Base-by-base conservation (phyloP, 1,140 invertebrate species). In the Lordiphosa stackelbergi region DNA sequence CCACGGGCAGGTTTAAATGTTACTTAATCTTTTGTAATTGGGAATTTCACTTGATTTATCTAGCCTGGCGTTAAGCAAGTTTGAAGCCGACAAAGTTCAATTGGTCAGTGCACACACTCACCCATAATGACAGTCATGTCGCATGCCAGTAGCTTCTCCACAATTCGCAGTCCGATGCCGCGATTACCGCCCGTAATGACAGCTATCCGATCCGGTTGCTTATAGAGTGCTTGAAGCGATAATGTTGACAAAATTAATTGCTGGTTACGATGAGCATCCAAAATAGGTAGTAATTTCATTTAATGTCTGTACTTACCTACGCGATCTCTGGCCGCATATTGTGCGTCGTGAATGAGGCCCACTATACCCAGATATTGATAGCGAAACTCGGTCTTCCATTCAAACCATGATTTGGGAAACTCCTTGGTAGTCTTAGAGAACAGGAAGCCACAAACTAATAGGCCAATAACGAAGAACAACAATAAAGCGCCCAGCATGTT, bases 141-240 rank as follows among this genome's bases (percentile, higher is more conserved):
- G 85, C 93, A 93, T 78, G 94, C 89, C 16, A 96, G 85, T 12
- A 98, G 88, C 87, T 93, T 93, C 85, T 93, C 92, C 8, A 95
- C 92, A 10, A 96, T 91, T 88, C 93, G 90, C n/a, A 90, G 89
- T 10, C 96, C 96, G 77, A 98, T 97, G 11, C 96, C 96, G 69
- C 94, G 89, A 22, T 93, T 92, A 8, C 96, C 96, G 53, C 96
- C 96, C 6, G 96, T 97, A 38, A 98, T 92, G 60, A 98, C 92
- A 38, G 94, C 96, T 41, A 95, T 89, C 89, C 92, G 91, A 37
- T 91, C 92, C 22, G 87, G 87, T 87, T 90, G 90, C 36, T 88
- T 85, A 11, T 89, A 88, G 51, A 92, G 86, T 65, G 90, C 92
- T 93, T 64, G 81, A 51, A 55, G 45, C 58, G 57, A 63, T 34